Evolutionary conservation across 2,888 invertebrate genomes (phyloP).

Genomic region (Kuschelorhynchus macadamiae): DNA sequence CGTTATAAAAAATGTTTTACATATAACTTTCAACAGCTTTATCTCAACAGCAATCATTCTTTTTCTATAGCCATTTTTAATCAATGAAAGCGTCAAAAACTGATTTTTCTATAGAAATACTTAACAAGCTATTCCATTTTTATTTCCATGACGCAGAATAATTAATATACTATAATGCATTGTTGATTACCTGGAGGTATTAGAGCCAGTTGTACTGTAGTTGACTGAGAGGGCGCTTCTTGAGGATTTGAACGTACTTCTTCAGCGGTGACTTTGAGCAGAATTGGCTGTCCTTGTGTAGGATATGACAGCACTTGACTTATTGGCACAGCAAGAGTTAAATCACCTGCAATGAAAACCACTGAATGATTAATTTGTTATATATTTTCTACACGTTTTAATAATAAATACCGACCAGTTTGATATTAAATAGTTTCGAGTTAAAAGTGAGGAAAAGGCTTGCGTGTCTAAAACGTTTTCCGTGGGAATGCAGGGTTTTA

Average conservation of each 20-base stretch:
- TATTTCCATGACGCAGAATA: too few species aligned
- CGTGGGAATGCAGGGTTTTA: constrained; percentile 17
- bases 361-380: too few species aligned
- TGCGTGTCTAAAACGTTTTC: constrained; percentile 21
- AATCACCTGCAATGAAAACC: constrained; percentile 74
- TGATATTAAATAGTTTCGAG: not conserved
- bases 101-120: too few species aligned
- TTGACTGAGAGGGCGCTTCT: constrained; percentile 79
- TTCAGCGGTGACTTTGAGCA: constrained; percentile 88
- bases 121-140: too few species aligned
- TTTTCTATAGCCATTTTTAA: too few species aligned
- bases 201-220: constrained; percentile 86
- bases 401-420: too few species aligned
- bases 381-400: too few species aligned
- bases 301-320: constrained; percentile 86
- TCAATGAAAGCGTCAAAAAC: too few species aligned
- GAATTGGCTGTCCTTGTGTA: constrained; percentile 82
- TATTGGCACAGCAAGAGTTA: constrained; percentile 79
- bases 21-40: too few species aligned
- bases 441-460: not conserved
- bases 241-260: constrained; percentile 80
- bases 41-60: too few species aligned
- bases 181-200: constrained; percentile 71
- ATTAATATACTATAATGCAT: too few species aligned
- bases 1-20: too few species aligned